Evolutionary conservation across 35 echinoderm and acorn worm genomes (phyloP), one percentile per base, ranked within the genome.

Genomic region (Heliocidaris tuberculata): DNA sequence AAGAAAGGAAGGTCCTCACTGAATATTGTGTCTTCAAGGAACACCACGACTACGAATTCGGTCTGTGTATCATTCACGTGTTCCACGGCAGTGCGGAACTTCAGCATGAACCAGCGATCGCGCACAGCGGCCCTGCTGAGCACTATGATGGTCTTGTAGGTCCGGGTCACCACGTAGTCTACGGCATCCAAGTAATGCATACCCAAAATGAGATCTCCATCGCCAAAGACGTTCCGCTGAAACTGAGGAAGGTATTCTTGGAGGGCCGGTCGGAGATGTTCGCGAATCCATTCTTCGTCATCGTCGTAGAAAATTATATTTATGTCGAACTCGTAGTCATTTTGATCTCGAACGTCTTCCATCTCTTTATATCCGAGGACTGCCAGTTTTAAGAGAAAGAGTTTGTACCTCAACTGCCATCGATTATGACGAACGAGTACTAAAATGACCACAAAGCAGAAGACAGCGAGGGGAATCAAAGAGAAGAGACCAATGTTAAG

Each of bases 271-370:
- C 19, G 17, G 13, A 93, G 30, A 49, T 93, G 2, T 59, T 49
- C 91, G 50, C 29, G 47, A 31, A 93, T 48, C 91, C 91, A 93
- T 50, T 8, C 16, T n/a, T 93, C 91, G 91, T 93, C 91, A 16
- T 93, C 91, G 48, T 93, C 91, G 16, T 32, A 31, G 91, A 50
- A 93, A 16, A 93, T 93, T 19, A 93, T 59, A 59, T 93, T 93
- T 48, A 93, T 13, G 27, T 93, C 91, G 49, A 48, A 93, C 19
- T 59, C 48, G 32, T 93, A 93, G 21, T 93, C 91, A 5, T 24
- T 48, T 9, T 49, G 17, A 16, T 50, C 47, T 16, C 91, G 91
- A 19, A 15, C 91, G 50, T 93, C 91, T 31, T 6, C 16, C 7
- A 35, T 50, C 50, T 93, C 91, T 13, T 42, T 48, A 59, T 93